Evolutionary conservation across 64 coral and sea anemone species (phyloP).

Genomic region (Orbicella faveolata): DNA sequence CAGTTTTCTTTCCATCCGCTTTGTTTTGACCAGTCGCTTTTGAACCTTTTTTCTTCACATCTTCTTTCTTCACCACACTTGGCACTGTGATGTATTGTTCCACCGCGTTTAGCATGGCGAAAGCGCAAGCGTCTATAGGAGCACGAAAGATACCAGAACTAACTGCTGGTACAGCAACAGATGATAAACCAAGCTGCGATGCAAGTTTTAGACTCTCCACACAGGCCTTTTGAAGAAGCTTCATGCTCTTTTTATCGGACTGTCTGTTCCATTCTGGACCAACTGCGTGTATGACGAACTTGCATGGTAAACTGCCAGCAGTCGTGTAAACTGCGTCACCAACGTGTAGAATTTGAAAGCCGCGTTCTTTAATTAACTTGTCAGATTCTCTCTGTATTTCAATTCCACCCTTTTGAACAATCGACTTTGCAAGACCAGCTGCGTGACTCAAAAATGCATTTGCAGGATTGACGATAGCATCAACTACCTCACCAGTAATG

Average conservation of each 20-base stretch:
- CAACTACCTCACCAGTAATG: constrained; percentile 61
- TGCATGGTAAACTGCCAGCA: constrained; percentile 59
- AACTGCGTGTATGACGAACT: constrained; percentile 76
- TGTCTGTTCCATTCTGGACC: constrained; percentile 57
- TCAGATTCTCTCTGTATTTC: constrained; percentile 53
- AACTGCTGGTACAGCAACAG: constrained; percentile 75
- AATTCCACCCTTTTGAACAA: constrained; percentile 58
- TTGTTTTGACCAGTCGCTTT: background rate
- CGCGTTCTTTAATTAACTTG: constrained; percentile 13
- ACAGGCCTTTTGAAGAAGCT: constrained; percentile 56
- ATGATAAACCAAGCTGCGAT: constrained; percentile 32
- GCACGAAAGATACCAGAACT: constrained; percentile 81
- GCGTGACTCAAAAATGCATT: constrained; percentile 32
- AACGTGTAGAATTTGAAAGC: background rate
- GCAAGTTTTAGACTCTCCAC: constrained; percentile 49
- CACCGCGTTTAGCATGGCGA: constrained; percentile 53
- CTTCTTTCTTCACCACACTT: background rate
- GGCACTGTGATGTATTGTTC: constrained; percentile 38
- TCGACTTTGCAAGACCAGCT: constrained; percentile 51
- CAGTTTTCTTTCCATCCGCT: background rate
- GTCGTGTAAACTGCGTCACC: constrained; percentile 51
- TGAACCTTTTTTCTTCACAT: background rate
- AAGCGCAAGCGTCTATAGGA: constrained; percentile 59
- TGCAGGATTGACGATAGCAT: constrained; percentile 79
- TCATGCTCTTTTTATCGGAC: constrained; percentile 5